Evolutionary conservation across 2,797 vertebrate species (phyloP).

Genomic region (Poeciliopsis presidionis): DNA sequence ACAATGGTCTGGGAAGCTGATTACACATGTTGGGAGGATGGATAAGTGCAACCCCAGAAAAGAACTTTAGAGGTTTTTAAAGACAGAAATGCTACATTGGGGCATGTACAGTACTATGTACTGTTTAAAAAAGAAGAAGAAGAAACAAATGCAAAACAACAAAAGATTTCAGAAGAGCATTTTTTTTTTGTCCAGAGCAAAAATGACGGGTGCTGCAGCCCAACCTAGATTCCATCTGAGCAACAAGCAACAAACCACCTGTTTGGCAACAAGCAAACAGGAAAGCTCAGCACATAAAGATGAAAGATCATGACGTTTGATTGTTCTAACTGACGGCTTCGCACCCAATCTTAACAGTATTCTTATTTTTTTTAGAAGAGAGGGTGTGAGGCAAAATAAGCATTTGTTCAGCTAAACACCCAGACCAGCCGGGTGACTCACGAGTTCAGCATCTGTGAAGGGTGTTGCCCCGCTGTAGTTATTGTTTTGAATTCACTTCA

Average conservation of each 20-base stretch:
- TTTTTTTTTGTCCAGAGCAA: neutral
- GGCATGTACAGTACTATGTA: neutral
- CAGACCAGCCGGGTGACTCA: neutral
- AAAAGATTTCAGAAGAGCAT: neutral
- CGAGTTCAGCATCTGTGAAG: slow-evolving; percentile 14
- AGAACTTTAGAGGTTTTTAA: neutral
- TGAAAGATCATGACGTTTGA: neutral
- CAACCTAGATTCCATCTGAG: neutral
- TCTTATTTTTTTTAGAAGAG: neutral
- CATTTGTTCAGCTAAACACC: neutral
- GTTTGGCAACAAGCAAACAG: neutral
- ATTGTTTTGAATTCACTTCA: slow-evolving; percentile 4
- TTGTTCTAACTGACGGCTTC: neutral
- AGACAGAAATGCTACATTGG: neutral
- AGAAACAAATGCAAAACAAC: neutral
- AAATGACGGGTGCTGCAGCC: neutral
- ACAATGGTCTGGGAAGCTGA: neutral
- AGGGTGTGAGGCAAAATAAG: neutral
- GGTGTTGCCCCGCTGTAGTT: slow-evolving; percentile 42
- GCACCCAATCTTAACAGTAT: neutral
- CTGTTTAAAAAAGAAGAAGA: neutral
- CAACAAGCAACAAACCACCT: neutral
- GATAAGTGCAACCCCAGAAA: neutral
- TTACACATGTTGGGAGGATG: neutral
- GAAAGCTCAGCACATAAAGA: neutral